Conservation (phyloP, 2,888 invertebrate genomes). For the Dicyrtomina minuta region DNA sequence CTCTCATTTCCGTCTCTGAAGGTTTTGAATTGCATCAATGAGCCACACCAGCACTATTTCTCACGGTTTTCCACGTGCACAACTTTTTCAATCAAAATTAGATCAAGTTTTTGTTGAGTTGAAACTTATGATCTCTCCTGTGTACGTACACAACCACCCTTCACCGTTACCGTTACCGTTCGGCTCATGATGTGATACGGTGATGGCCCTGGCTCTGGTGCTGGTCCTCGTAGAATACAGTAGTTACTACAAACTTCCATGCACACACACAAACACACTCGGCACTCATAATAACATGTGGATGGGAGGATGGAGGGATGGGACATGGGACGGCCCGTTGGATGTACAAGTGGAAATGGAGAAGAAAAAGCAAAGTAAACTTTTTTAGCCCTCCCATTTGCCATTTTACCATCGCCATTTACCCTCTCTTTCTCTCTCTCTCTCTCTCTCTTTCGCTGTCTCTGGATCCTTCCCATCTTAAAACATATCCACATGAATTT, state of each 20-base stretch:
- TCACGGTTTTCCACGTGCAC: neutral
- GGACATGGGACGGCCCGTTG: no score
- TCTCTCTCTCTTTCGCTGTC: no score
- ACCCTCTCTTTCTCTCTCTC: no score
- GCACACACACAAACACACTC: neutral
- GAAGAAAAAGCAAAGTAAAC: no score
- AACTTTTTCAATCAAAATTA: conserved; percentile 30
- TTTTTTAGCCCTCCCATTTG: no score
- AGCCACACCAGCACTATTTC: neutral
- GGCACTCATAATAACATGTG: neutral
- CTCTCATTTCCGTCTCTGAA: conserved; percentile 10
- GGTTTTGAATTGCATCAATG: neutral
- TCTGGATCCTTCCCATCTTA: no score
- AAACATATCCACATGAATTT: no score
- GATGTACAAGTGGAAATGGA: no score
- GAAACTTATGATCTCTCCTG: neutral
- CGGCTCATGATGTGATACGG: neutral
- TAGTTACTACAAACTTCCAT: neutral
- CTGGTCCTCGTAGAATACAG: neutral
- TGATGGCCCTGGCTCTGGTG: neutral
- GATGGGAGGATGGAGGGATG: neutral
- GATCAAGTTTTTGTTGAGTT: no score
- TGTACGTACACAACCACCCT: neutral
- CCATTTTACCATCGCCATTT: no score
- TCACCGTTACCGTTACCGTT: no score